These are phyloP conservation scores for Chrysogorgia sp. DNA, from an alignment of 92 coral and sea anemone genomes.

Conservation along the genomic window DNA sequence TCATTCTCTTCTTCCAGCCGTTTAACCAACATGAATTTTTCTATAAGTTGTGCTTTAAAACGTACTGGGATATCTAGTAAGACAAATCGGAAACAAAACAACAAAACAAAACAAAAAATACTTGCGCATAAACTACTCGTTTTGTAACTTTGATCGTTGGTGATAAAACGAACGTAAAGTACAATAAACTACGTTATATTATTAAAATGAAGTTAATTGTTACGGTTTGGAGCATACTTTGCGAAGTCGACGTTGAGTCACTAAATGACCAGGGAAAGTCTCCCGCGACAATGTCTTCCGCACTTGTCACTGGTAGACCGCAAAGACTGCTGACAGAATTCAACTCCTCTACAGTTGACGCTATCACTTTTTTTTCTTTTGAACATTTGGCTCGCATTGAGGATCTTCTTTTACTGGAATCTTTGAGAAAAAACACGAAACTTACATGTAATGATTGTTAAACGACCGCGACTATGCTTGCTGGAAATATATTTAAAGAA, in stretches of 20 bases:
- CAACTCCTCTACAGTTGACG: not conserved
- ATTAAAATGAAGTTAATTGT: not conserved
- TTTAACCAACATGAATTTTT: conserved; percentile 18
- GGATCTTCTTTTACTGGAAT: no score
- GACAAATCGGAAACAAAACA: not conserved
- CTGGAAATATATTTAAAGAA: no score
- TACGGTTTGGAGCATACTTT: no score
- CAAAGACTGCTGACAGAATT: conserved; percentile 7
- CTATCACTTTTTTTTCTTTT: no score
- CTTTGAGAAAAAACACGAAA: no score
- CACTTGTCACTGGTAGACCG: no score
- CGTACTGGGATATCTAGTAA: not conserved
- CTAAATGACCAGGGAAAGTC: no score
- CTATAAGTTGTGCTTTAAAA: not conserved
- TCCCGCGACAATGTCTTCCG: conserved; percentile 30
- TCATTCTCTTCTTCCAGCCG: conserved; percentile 13
- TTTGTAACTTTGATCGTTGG: not conserved
- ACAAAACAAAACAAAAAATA: not conserved
- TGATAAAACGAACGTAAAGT: not conserved
- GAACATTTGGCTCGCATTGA: no score
- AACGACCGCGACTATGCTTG: no score
- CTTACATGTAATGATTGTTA: no score
- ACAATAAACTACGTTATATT: not conserved
- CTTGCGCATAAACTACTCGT: no score
- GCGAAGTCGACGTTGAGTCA: no score